A percentile compares a stretch with the other conserved stretches of the same genome.
Conservation (phyloP, 2,113 vertebrate genomes). For the Microcebus jonahi region DNA sequence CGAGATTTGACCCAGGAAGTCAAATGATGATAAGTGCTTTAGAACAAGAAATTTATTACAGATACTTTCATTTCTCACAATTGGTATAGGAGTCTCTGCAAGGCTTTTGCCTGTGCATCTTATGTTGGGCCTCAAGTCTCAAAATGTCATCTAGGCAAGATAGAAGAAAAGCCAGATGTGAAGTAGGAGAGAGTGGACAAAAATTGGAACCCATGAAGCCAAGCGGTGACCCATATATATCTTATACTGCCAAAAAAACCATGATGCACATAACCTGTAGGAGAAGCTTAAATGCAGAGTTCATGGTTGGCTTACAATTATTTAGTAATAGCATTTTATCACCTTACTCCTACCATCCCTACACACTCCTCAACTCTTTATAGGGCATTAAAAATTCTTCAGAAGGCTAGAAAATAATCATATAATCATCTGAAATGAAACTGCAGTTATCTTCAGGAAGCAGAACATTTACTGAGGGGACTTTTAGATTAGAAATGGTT, state of each 20-base stretch:
- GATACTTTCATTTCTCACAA: not conserved
- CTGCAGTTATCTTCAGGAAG: not conserved
- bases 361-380: not conserved
- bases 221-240: not conserved
- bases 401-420: not conserved
- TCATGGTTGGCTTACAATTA: not conserved
- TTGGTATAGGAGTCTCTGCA: not conserved
- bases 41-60: not conserved
- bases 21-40: not conserved
- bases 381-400: not conserved
- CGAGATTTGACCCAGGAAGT: not conserved
- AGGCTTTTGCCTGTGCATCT: not conserved
- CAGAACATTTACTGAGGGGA: not conserved
- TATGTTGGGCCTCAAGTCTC: not conserved
- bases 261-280: not conserved
- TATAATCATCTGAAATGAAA: not conserved
- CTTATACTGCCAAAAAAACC: not conserved
- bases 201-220: not conserved
- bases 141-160: not conserved
- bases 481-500: not conserved
- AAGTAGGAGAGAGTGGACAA: not conserved
- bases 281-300: not conserved
- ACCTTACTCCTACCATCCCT: not conserved
- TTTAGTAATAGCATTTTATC: not conserved
- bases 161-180: not conserved